phyloP scores from a whole-genome alignment of 1,140 invertebrate genomes.

The Drosophila burlai region DNA sequence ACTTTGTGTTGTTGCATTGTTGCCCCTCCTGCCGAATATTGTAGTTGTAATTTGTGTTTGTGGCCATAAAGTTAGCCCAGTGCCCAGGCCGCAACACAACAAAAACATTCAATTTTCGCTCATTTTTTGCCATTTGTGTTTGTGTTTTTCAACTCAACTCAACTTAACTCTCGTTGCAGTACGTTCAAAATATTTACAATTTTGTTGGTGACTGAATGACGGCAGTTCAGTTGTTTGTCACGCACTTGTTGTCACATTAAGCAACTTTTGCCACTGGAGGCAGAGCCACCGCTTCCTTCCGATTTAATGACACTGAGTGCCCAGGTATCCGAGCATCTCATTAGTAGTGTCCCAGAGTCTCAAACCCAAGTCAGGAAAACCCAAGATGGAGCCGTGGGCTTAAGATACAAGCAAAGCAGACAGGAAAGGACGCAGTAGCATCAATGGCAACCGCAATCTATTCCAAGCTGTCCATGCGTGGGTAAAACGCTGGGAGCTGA shows the following conservation, averaged over 20 bases:
- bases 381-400: slow-evolving; percentile 15
- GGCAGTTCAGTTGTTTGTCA: slow-evolving; percentile 57
- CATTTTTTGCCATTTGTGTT: slow-evolving; percentile 36
- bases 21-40: slow-evolving; percentile 41
- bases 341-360: slow-evolving; percentile 40
- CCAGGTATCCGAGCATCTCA: slow-evolving; percentile 27
- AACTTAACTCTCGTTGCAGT: slow-evolving; percentile 25
- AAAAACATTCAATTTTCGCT: slow-evolving; percentile 69
- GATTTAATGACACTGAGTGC: slow-evolving; percentile 56
- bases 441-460: slow-evolving; percentile 36
- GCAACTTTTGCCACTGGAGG: slow-evolving; percentile 43
- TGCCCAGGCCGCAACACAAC: slow-evolving; percentile 49
- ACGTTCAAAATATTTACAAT: slow-evolving; percentile 73
- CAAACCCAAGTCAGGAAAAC: slow-evolving; percentile 39
- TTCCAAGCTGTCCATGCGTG: slow-evolving; percentile 40
- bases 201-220: slow-evolving; percentile 39
- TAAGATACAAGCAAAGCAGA: slow-evolving; percentile 2
- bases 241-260: slow-evolving; percentile 67
- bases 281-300: neutral
- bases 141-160: slow-evolving; percentile 37
- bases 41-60: slow-evolving; percentile 80
- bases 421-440: neutral
- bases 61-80: slow-evolving; percentile 73
- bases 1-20: slow-evolving; percentile 67
- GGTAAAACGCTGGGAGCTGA: slow-evolving; percentile 10